Conservation (phyloP, 35 echinoderm and acorn worm species). For the Diadema setosum region DNA sequence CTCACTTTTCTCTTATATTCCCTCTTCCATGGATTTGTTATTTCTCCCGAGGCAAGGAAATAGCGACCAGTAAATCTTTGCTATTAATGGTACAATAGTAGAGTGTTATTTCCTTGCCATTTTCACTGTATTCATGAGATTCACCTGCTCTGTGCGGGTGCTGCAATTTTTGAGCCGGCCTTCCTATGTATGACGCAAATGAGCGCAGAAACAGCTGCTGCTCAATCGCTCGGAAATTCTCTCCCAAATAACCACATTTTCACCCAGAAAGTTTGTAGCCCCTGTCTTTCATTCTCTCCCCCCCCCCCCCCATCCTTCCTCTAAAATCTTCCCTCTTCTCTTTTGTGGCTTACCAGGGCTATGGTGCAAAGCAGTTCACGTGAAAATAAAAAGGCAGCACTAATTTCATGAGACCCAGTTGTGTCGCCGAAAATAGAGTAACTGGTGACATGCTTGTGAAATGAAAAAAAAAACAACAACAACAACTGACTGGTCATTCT, state of each 20-base stretch:
- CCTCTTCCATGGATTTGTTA: not conserved
- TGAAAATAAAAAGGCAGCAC: too few relatives aligned
- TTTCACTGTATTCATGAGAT: not conserved
- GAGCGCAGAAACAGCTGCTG: not conserved
- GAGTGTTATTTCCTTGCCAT: not conserved
- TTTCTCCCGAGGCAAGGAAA: not conserved
- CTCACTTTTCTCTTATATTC: not conserved
- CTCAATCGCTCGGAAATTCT: not conserved
- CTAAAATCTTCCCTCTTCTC: too few relatives aligned
- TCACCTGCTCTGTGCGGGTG: not conserved
- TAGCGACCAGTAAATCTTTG: constrained; percentile 21
- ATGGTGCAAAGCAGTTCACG: too few relatives aligned
- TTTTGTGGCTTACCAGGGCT: too few relatives aligned
- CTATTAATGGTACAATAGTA: constrained; percentile 12
- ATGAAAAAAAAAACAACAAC: too few relatives aligned
- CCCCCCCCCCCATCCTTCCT: not conserved
- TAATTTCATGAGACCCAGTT: too few relatives aligned
- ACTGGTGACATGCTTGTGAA: too few relatives aligned
- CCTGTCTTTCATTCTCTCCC: not conserved
- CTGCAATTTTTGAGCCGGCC: not conserved
- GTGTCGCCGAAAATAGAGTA: too few relatives aligned
- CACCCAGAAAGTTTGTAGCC: not conserved
- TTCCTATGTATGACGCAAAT: not conserved
- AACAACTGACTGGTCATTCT: too few relatives aligned
- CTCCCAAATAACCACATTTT: not conserved